These are phyloP conservation scores for Spondyliosoma cantharus DNA, from an alignment of 2,797 vertebrate species.

Conservation along the genomic window DNA sequence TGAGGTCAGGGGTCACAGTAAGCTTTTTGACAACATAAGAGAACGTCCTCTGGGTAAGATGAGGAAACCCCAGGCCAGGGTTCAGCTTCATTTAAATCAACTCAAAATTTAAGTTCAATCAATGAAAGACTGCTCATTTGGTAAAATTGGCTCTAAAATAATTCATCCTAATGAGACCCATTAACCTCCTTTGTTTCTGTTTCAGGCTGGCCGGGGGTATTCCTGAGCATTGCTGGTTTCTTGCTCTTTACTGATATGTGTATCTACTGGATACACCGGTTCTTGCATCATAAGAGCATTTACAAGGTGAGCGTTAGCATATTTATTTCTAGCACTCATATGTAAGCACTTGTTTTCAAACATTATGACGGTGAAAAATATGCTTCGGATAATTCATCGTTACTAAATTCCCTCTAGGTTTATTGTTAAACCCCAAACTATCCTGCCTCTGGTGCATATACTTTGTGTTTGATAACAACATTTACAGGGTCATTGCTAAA, in stretches of 20 bases:
- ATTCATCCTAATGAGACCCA: neutral
- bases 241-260: conserved; percentile 95
- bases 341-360: no score
- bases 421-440: no score
- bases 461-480: no score
- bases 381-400: no score
- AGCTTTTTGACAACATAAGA: conserved; percentile 87
- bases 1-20: conserved; percentile 92
- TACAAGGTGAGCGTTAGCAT: conserved; percentile 88
- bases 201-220: conserved; percentile 87
- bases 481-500: no score
- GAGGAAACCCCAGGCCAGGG: neutral
- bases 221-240: conserved; percentile 90
- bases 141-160: neutral
- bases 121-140: neutral
- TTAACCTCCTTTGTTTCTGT: conserved; percentile 6
- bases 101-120: neutral
- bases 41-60: conserved; percentile 86
- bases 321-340: neutral
- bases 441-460: no score
- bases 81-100: neutral
- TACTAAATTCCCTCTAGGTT: no score
- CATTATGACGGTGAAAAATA: no score
- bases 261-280: conserved; percentile 96
- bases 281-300: conserved; percentile 89